Evolutionary conservation across 2,113 vertebrate species (phyloP), one percentile per base, ranked within the genome.

Genomic region (Pygoscelis adeliae): DNA sequence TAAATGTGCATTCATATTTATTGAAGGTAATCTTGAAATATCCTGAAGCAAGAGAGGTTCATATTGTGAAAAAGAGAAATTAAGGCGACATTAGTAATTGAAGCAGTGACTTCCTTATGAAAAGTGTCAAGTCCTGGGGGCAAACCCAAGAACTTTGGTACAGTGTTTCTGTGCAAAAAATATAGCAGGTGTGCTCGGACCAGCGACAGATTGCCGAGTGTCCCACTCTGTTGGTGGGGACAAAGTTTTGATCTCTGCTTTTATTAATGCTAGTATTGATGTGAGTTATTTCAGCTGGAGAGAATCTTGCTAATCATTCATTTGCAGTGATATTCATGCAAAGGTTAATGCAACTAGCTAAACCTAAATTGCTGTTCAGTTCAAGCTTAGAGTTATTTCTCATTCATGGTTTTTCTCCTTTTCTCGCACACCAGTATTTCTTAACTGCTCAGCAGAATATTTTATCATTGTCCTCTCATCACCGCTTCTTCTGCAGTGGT

Each of bases 51-150:
- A 86, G 69, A 14, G 76, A 78, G 63, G 21, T 42, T 90, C 3
- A 3, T 87, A 67, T 62, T 55, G 71, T 76, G 69, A 52, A 34
- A 92, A 73, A 89, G 40, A 72, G 71, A 62, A 94, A 90, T 91
- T 55, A 87, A 94, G 96, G 94, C 94, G 96, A 97, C 97, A 82
- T 82, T 96, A 90, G n/a, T 36, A 89, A 95, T 87, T 89, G 96
- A 65, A 73, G 79, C 30, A 34, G 50, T 3, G 73, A 11, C 58
- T 87, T 83, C 56, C 61, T 73, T 66, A 42, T 5, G 79, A n/a
- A 55, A 70, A 34, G n/a, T 53, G 83, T 25, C 72, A n/a, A 15
- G 36, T 58, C 50, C 91, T 59, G 59, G 88, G 61, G 69, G 29
- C 71, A 69, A 53, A 52, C 0, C 72, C 15, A 8, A 15, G 29